phyloP scores from a whole-genome alignment of 2,113 vertebrate species.

The Ivindomyrus marchei region DNA sequence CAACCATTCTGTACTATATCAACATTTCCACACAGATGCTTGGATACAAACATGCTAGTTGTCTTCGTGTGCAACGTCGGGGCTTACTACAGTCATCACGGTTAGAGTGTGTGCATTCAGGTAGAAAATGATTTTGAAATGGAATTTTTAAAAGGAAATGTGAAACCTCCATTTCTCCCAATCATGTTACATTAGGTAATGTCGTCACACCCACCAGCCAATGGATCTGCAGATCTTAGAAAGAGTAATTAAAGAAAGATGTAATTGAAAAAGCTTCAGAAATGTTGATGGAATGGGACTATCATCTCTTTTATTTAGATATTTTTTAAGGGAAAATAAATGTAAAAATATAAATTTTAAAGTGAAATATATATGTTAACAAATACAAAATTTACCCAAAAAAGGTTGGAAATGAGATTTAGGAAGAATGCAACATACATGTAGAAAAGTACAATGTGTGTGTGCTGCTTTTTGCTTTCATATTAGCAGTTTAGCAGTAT shows the following conservation, averaged over 20 bases:
- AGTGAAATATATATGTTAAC: conserved; percentile 39
- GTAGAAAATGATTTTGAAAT: conserved; percentile 25
- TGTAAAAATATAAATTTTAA: conserved; percentile 31
- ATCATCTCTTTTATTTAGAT: conserved; percentile 17
- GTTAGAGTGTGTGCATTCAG: conserved; percentile 48
- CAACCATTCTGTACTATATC: conserved; percentile 71
- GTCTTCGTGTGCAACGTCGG: not conserved
- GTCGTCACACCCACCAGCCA: conserved; percentile 66
- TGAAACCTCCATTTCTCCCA: not conserved
- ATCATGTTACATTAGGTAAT: conserved; percentile 7
- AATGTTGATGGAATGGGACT: conserved; percentile 20
- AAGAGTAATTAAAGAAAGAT: not conserved
- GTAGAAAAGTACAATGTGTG: conserved; percentile 34
- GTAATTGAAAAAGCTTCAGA: not conserved
- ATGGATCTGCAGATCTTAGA: conserved; percentile 67
- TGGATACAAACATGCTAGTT: conserved; percentile 5
- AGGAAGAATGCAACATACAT: conserved; percentile 34
- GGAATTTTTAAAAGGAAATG: not conserved
- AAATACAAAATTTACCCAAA: conserved; percentile 52
- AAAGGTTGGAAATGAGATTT: conserved; percentile 36
- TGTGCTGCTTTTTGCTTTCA: conserved; percentile 40
- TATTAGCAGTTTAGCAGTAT: conserved; percentile 32
- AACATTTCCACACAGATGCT: conserved; percentile 55
- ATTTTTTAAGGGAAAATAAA: conserved; percentile 29
- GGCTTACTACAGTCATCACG: conserved; percentile 52